Percentiles rank a stretch among this genome's conserved stretches.
Evolutionary conservation across 2,797 vertebrate species (phyloP).

Genomic region (Eupleurogrammus muticus): DNA sequence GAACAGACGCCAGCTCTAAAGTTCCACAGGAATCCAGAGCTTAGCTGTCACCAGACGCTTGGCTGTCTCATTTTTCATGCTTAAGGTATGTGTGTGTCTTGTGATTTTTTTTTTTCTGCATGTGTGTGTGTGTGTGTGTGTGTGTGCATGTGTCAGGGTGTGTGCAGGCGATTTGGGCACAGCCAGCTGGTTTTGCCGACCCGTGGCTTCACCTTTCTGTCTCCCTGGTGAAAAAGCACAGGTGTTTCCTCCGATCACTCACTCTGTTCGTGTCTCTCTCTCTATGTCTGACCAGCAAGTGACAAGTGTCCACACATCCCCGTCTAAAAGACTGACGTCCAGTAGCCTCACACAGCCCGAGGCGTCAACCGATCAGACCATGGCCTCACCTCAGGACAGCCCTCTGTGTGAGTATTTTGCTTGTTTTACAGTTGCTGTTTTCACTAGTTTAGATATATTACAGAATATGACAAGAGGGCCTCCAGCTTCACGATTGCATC

Average conservation of each 20-base stretch:
- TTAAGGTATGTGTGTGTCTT: conserved; percentile 13
- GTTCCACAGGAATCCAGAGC: conserved; percentile 33
- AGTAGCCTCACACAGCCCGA: conserved; percentile 32
- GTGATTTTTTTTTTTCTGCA: conserved; percentile 5
- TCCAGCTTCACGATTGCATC: conserved; percentile 46
- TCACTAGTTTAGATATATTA: conserved; percentile 10
- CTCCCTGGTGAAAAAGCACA: conserved; percentile 41
- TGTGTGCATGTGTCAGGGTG: conserved; percentile 6
- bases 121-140: not conserved
- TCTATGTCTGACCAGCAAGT: conserved; percentile 66
- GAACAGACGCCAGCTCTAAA: conserved; percentile 15
- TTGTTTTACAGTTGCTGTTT: conserved; percentile 3
- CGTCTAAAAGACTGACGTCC: conserved; percentile 45
- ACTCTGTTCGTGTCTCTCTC: conserved; percentile 18
- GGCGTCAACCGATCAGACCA: conserved; percentile 39
- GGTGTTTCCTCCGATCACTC: conserved; percentile 64
- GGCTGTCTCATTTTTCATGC: conserved; percentile 36
- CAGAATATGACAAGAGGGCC: conserved; percentile 3
- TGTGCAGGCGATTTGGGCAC: not conserved
- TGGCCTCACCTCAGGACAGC: conserved; percentile 53
- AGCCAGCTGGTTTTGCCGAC: conserved; percentile 38
- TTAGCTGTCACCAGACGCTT: conserved; percentile 30
- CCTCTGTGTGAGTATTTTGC: conserved; percentile 64
- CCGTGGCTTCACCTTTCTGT: conserved; percentile 30
- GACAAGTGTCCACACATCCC: conserved; percentile 36